Evolutionary conservation across 2,888 invertebrate species (phyloP), one percentile per base, ranked within the genome.

Genomic region (Leptura quadrifasciata): DNA sequence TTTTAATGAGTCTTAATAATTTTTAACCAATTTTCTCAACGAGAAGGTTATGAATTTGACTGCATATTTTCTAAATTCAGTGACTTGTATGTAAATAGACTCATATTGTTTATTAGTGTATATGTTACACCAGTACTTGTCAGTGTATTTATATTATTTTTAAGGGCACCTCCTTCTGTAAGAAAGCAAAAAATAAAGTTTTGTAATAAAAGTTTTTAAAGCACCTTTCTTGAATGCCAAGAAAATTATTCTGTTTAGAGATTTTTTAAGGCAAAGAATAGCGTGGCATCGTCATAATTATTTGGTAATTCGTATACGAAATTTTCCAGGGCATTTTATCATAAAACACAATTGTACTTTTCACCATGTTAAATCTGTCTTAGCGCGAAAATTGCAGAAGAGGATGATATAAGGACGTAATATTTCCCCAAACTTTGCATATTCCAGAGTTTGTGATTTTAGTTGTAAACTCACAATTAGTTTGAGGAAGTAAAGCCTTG

Each of bases 401-500:
- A 68, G 74, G 74, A 77, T 80, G 79, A 80, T 81, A 80, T 80
- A 81, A 78, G 77, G 79, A 74, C 75, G 81, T 79, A 81, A 82
- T 84, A 82, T 84, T 82, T 83, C 78, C 68, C 67, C 31, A 67
- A 81, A 83, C 76, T 82, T 84, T 83, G 81, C 81, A 79, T 80
- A 82, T 79, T 83, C 79, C 78, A 71, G 78, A 82, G 83, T 82
- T 82, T 80, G 80, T 81, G 82, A 84, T 84, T 82, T 80, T 81
- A 84, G 84, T 85, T 85, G 83, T 84, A 83, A 85, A 85, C 84
- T 85, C 82, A 80, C 84, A 85, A 86, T 86, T 86, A 86, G 85
- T 85, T 85, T 79, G 80, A 82, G 85, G 83, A 85, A 85, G 84
- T 81, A 78, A 76, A 81, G 82, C 80, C 81, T 84, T 85, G 86